Evolutionary conservation across 2,113 vertebrate genomes (phyloP), one percentile per base, ranked within the genome.

Genomic region (Tachycineta bicolor): DNA sequence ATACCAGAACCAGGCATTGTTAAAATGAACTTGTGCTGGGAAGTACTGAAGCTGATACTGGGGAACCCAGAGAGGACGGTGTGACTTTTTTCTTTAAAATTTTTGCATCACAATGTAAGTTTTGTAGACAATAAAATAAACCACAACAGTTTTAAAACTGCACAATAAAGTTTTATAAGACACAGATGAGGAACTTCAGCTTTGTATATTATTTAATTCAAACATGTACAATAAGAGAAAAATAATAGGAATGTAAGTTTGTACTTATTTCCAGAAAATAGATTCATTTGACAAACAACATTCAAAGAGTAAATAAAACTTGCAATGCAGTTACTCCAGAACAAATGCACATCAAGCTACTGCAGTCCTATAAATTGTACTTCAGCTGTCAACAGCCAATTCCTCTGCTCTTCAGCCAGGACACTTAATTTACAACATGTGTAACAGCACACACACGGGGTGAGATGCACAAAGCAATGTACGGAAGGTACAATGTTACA

Each of bases 191-290:
- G 41, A 94, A 89, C 69, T 78, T 96, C 94, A 91, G 79, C 53
- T 87, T 97, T 94, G 95, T 96, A 97, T 94, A 91, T 97, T 94
- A 95, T 93, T 96, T 95, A 95, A 97, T 95, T 97, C 96, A 97
- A 98, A 97, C 95, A 97, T 86, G 82, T 91, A 97, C 81, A 96
- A 7, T 68, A 79, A 89, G 53, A 97, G 94, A 87, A 97, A 97
- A 97, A 96, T 89, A 96, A 97, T 33, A 94, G 95, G 96, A 97
- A 97, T 90, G 82, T 87, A 97, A 94, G 96, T 97, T 96, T 96
- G 94, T 91, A 97, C 75, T 93, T 90, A 96, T 97, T 97, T 97
- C 96, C 94, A 97, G 97, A 94, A 97, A 95, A 95, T 74, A 94
- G 90, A 97, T 84, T 94, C 87, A 92, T 97, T 82, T 94, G 89